Base-by-base conservation (phyloP, 2,797 vertebrate genomes). In the Arctocebus calabarensis region DNA sequence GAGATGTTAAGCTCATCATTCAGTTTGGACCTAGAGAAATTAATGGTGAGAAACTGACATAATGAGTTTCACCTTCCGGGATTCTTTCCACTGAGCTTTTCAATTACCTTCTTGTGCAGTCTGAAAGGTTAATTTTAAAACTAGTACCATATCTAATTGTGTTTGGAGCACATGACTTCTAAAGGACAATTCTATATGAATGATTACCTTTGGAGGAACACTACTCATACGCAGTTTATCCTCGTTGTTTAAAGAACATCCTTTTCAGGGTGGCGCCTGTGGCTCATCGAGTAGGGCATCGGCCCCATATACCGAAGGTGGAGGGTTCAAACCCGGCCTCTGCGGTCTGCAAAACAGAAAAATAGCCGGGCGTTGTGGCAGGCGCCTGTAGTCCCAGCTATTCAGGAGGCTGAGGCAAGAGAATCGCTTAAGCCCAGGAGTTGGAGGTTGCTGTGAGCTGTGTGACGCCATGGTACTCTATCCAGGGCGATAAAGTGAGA, bases 131-230 rank as follows among this genome's bases (percentile, higher is more conserved):
- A 85, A 96, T 97, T 97, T 96, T 85, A 88, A 97, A 94, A 95
- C 91, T 84, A 95, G 81, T 86, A 88, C 96, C 96, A 77, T 94
- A 85, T 94, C 96, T 94, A 96, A 97, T 96, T 97, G 97, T 97
- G 96, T 96, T 97, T 97, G 97, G 97, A 84, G n/a, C 97, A 96
- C 88, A 95, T 94, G 87, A 97, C 94, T 95, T 97, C 95, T 96
- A 94, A 97, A 97, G 90, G 97, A 95, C 96, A 97, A 87, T 87
- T 94, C 93, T 77, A 29, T 95, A 96, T 81, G 78, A 78, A 71
- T 68, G 74, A 87, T 94, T 87, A 66, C 81, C 92, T 83, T 97
- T 94, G 91, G 94, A 88, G 74, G 94, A 98, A 95, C 93, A 96
- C 97, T 93, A 86, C 81, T 73, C 34, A 12, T 96, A 95, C 95